Conservation (phyloP, 2,888 invertebrate genomes). For the Sphecodes monilicornis region DNA sequence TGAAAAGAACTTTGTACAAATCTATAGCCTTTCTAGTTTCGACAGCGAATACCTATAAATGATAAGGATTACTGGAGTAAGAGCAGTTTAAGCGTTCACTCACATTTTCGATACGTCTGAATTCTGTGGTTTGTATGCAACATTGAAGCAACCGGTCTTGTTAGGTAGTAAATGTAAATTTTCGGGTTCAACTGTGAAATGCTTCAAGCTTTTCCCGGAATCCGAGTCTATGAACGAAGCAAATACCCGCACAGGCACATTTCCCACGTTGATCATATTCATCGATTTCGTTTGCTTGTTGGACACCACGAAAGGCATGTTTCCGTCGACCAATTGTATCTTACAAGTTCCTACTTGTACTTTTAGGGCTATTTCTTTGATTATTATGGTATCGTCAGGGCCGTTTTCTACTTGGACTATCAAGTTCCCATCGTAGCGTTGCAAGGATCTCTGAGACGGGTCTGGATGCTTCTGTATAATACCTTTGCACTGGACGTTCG, state of each 20-base stretch:
- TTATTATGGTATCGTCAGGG: constrained; percentile 67
- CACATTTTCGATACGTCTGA: constrained; percentile 69
- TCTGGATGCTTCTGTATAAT: constrained; percentile 44
- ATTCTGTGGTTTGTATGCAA: constrained; percentile 73
- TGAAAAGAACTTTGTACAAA: not conserved
- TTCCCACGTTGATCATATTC: constrained; percentile 75
- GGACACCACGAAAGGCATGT: constrained; percentile 71
- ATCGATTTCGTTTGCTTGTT: constrained; percentile 73
- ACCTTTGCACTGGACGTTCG: constrained; percentile 74
- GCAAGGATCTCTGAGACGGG: constrained; percentile 46
- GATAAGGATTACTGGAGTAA: not conserved
- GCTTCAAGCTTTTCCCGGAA: constrained; percentile 32
- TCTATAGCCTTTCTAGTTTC: too few species aligned
- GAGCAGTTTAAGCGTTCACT: constrained; percentile 12
- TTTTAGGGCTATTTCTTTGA: constrained; percentile 73
- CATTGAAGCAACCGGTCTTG: constrained; percentile 69
- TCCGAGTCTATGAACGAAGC: constrained; percentile 67
- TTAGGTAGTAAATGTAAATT: constrained; percentile 70
- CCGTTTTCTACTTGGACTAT: constrained; percentile 63
- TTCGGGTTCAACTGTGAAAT: constrained; percentile 75
- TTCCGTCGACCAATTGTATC: constrained; percentile 74
- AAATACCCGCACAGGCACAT: constrained; percentile 64
- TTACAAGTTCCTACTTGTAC: constrained; percentile 72
- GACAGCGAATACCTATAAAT: not conserved
- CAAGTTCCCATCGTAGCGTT: constrained; percentile 59